A percentile compares a stretch with the other conserved stretches of the same genome.
Conservation (phyloP, 1,140 invertebrate species). For the Ceratina australensis region DNA sequence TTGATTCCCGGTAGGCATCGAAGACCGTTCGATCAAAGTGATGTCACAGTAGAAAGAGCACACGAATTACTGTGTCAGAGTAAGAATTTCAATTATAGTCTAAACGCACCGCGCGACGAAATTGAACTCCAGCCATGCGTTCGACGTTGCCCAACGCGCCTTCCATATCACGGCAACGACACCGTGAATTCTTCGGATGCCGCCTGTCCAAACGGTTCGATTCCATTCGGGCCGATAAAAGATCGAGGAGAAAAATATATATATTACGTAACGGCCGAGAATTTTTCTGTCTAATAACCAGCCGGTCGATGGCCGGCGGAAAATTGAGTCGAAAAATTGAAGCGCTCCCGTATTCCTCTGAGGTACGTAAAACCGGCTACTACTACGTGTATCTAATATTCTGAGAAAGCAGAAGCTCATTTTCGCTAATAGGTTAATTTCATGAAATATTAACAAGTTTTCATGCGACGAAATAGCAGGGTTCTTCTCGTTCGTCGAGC, state of each 20-base stretch:
- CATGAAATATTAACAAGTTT: conserved; percentile 5
- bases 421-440: background rate
- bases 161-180: conserved; percentile 27
- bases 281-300: too few species aligned
- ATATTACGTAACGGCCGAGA: too few species aligned
- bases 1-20: conserved; percentile 59
- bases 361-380: too few species aligned
- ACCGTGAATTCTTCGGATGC: conserved; percentile 34
- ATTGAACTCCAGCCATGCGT: conserved; percentile 30
- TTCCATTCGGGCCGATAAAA: too few species aligned
- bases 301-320: too few species aligned
- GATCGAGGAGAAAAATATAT: too few species aligned
- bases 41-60: conserved; percentile 41
- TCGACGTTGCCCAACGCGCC: conserved; percentile 23
- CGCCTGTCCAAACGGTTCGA: conserved; percentile 7
- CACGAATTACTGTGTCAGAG: conserved; percentile 50
- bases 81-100: conserved; percentile 62
- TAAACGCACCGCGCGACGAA: conserved; percentile 15
- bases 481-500: background rate
- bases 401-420: background rate
- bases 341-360: too few species aligned
- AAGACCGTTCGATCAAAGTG: conserved; percentile 53
- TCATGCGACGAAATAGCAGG: background rate
- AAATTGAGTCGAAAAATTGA: too few species aligned
- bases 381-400: too few species aligned